phyloP scores from a whole-genome alignment of 1,140 invertebrate genomes.

The Xylocopa sonorina region DNA sequence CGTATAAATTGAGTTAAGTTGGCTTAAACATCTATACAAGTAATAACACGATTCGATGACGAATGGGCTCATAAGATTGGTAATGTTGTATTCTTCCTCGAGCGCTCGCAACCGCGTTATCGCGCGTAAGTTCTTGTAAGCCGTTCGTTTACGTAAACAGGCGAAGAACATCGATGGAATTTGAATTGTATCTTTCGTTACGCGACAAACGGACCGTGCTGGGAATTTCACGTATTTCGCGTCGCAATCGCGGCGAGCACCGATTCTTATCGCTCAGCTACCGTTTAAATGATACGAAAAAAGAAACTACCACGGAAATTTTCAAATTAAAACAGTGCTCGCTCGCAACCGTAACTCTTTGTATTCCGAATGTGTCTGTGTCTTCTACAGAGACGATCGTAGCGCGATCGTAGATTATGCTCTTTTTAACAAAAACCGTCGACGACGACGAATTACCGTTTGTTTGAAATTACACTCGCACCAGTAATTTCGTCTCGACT shows the following conservation, averaged over 20 bases:
- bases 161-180: neutral
- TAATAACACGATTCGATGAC: too few relatives aligned
- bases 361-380: neutral
- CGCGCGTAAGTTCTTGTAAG: neutral
- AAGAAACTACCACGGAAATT: neutral
- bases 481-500: neutral
- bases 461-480: neutral
- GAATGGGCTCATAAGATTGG: neutral
- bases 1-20: too few relatives aligned
- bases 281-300: neutral
- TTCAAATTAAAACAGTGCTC: neutral
- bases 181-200: slow-evolving; percentile 30
- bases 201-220: slow-evolving; percentile 34
- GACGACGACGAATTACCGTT: neutral
- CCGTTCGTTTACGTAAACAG: neutral
- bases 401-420: neutral
- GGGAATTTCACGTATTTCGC: slow-evolving; percentile 33
- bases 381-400: neutral
- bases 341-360: neutral
- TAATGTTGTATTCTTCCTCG: neutral
- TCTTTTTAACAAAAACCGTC: neutral
- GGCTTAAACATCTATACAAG: too few relatives aligned
- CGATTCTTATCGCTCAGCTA: too few relatives aligned
- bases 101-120: neutral
- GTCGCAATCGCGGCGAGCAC: neutral